Evolutionary conservation across 2,888 invertebrate species (phyloP), one percentile per base, ranked within the genome.

Genomic region (Dinocampus coccinellae): DNA sequence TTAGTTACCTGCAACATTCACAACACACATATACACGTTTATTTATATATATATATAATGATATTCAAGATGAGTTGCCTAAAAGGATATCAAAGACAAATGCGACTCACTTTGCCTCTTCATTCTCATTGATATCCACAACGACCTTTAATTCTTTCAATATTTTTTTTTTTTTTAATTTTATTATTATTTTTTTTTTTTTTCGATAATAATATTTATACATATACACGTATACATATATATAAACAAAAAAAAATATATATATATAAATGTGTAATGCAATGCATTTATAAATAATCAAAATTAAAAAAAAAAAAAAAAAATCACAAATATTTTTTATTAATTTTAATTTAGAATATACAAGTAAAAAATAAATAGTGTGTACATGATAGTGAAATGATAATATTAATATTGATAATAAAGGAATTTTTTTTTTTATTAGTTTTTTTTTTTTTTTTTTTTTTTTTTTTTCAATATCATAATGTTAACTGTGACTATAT

Each of bases 1-100:
- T 78, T 75, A 74, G 77, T 75, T 77, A 78, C 77, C 76, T 77
- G 75, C 76, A 73, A 53, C 52, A 20, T 58, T 16, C 34, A 42
- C 67, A 42, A 58, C 36, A 34, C 24, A 47, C 6, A 47, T 16
- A 7, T 2, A 39, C 29, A 29, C 7, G 29, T 39, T 0, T n/a
- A 36, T 39, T n/a, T 16, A 47, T 47, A 20, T 47, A 20, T 47
- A 20, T 16, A 47, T 47, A 20, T n/a, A 42, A 47, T n/a, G 7
- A 39, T 24, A 58, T 58, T 33, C 58, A 33, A 33, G n/a, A 58
- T 58, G 58, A 47, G 16, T 47, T 47, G 47, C 4, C 16, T 47
- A 16, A 47, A 16, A 47, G 47, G 16, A 36, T 36, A 36, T 36
- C 29, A 7, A 29, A 29, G 29, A n/a, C 29, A 7, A 47, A 47